Base-by-base conservation (phyloP, 2,888 invertebrate genomes). In the Maniola hyperantus region DNA sequence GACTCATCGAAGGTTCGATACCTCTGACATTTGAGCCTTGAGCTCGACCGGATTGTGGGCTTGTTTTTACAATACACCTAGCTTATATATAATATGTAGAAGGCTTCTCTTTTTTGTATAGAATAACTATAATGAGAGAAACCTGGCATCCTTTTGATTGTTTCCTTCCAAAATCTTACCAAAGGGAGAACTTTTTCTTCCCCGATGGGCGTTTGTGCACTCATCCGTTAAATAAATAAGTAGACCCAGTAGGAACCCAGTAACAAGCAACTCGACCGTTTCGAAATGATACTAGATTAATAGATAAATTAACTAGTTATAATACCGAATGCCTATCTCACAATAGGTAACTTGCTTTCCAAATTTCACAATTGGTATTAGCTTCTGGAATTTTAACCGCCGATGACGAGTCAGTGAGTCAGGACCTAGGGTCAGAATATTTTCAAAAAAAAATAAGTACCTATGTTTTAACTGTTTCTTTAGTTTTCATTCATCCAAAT, bases 1-100 rank as follows among this genome's bases (percentile, higher is more conserved):
- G 85, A 85, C 80, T 83, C 85, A 82, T 79, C 84, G 77, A 81
- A 85, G 88, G 86, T 86, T 85, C 82, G 73, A 78, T 79, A 87
- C 86, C 88, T 66, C 58, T 68, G 87, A 84, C 87, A 84, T 85
- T 86, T 82, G 72, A 71, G 62, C 62, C 50, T 86, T 82, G 72
- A 71, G 62, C 62, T 53, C 62, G 53, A 53, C 62, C 62, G 62
- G 53, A 39, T 50, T 20, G 61, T 20, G 7, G 50, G 36, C 50
- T n/a, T 33, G 64, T 33, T 53, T 65, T 53, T 33, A 59, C 53
- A 42, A 42, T 10, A 13, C 15, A 26, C 39, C 39, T 39, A n/a
- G 13, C 46, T 34, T 63, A 5, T 26, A 26, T 26, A 4, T 26
- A 26, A 4, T 26, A 26, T 26, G 4, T 26, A 26, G 26, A 26